phyloP scores from a whole-genome alignment of 2,113 vertebrate genomes.

The Syrrhaptes paradoxus region DNA sequence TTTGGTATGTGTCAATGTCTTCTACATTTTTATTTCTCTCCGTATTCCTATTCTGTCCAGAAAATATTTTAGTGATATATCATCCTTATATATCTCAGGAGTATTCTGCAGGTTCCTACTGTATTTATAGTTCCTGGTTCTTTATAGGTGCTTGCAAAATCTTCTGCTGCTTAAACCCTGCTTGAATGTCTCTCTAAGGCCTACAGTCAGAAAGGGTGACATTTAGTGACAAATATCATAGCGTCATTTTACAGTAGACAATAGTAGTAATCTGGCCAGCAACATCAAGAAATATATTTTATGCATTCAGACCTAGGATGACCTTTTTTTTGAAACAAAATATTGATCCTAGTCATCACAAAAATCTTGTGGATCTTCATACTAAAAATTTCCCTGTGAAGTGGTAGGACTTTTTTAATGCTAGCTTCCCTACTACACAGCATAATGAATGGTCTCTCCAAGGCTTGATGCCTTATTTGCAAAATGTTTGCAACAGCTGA shows the following conservation, averaged over 20 bases:
- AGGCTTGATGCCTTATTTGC: neutral
- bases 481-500: neutral
- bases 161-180: neutral
- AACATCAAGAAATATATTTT: neutral
- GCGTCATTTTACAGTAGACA: neutral
- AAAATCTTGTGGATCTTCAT: neutral
- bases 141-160: neutral
- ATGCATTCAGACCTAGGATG: neutral
- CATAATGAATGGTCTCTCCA: neutral
- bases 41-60: neutral
- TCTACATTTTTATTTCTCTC: neutral
- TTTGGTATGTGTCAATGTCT: neutral
- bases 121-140: neutral
- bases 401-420: neutral
- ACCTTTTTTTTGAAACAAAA: neutral
- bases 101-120: neutral
- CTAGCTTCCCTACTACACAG: neutral
- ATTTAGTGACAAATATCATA: neutral
- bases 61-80: neutral
- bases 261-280: neutral
- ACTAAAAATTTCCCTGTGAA: neutral
- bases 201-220: neutral
- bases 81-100: neutral
- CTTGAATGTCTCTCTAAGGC: neutral
- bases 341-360: fast-evolving